A percentile compares a stretch with the other conserved stretches of the same genome.
These are phyloP conservation scores for Molossus alvarezi DNA, from an alignment of 2,797 vertebrate species.

Conservation along the genomic window DNA sequence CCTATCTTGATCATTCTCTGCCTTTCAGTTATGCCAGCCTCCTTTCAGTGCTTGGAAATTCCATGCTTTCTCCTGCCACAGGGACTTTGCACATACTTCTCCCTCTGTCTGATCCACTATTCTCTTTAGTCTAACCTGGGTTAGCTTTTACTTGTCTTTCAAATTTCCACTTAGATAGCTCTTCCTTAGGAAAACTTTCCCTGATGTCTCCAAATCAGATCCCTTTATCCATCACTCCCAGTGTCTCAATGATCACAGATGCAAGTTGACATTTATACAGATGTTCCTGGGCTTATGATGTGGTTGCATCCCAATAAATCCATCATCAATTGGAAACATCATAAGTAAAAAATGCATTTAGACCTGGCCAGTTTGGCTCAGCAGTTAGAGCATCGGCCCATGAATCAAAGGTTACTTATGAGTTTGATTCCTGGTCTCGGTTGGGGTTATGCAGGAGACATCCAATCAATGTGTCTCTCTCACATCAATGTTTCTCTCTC, in stretches of 20 bases:
- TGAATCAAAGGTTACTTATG: too few species aligned
- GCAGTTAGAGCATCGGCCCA: too few species aligned
- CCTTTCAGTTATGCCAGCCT: background rate
- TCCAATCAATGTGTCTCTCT: too few species aligned
- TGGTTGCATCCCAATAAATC: background rate
- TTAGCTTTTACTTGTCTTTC: slow-evolving; percentile 17
- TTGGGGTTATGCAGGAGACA: too few species aligned
- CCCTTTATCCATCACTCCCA: background rate
- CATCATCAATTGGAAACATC: background rate
- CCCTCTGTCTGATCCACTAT: background rate
- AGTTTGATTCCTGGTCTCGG: too few species aligned
- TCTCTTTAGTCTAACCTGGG: background rate
- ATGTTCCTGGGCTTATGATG: background rate
- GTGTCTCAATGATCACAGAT: background rate
- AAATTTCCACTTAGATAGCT: background rate
- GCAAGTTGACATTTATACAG: background rate
- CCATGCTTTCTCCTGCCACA: background rate
- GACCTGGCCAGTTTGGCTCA: too few species aligned
- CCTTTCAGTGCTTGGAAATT: background rate
- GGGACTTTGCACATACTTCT: slow-evolving; percentile 11
- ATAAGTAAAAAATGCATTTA: background rate
- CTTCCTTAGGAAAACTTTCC: background rate
- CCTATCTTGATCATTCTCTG: background rate
- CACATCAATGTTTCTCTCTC: too few species aligned
- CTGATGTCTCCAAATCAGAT: background rate